Percentiles rank a stretch among this genome's conserved stretches.
These are phyloP conservation scores for Junonia oenone DNA, from an alignment of 2,888 invertebrate species.

Conservation along the genomic window DNA sequence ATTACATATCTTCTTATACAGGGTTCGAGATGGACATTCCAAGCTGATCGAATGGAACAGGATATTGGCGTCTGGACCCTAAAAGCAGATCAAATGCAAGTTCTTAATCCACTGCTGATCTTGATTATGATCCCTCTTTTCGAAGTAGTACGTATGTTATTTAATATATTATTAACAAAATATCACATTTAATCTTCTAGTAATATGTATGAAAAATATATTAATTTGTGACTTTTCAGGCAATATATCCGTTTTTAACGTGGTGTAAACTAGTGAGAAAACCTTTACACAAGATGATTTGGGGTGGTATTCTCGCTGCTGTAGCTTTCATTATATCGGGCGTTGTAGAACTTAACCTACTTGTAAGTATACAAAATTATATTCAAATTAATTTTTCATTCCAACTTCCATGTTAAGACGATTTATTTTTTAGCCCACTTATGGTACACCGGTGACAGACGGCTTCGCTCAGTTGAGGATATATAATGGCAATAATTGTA, in stretches of 20 bases:
- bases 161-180: conserved; percentile 1
- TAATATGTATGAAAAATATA: neutral
- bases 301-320: conserved; percentile 92
- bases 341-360: conserved; percentile 86
- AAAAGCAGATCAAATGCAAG: conserved; percentile 97
- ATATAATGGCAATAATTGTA: conserved; percentile 83
- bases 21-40: conserved; percentile 95
- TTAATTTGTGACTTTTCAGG: conserved; percentile 46
- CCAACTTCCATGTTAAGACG: neutral
- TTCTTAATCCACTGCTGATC: conserved; percentile 92
- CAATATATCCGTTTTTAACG: conserved; percentile 88
- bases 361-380: conserved; percentile 71
- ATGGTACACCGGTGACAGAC: conserved; percentile 76
- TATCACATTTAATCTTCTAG: neutral
- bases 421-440: conserved; percentile 70
- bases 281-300: conserved; percentile 91
- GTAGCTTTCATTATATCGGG: conserved; percentile 93
- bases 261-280: conserved; percentile 84
- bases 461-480: conserved; percentile 83
- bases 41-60: conserved; percentile 93
- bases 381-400: neutral
- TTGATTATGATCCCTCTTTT: conserved; percentile 91
- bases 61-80: conserved; percentile 85
- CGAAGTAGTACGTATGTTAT: conserved; percentile 84
- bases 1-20: conserved; percentile 41